Base-by-base conservation (phyloP, 1,140 invertebrate species). In the Oscheius sp. region DNA sequence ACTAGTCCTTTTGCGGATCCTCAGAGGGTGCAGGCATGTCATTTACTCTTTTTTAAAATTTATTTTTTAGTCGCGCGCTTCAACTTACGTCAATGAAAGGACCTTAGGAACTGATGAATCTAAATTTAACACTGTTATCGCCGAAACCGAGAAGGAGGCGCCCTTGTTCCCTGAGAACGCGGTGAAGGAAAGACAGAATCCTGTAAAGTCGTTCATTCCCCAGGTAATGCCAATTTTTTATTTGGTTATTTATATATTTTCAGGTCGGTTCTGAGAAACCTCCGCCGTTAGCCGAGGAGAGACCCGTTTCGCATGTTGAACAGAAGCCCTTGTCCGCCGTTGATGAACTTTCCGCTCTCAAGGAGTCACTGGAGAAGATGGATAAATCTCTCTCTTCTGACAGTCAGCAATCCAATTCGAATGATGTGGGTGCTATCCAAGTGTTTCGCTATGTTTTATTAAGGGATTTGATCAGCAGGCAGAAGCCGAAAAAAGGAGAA, bases 401-500 rank as follows among this genome's bases (percentile, higher is more conserved):
- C 23, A 26, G 49, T 4, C 4, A 7, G 7, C 15, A 55, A 13
- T 61, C 67, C 7, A 29, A 28, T 29, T 29, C 67, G 28, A 26
- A 49, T 35, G 31, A 31, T 2, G n/a, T 13, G 23, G 15, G 15
- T 20, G 34, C 36, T 32, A 3, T 15, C 2, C 2, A 35, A 20
- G 13, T n/a, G n/a, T 49, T 49, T 34, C 0, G 29, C 4, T 1
- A 58, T 13, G 15, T 38, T 38, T 20, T 42, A 38, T 64, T 49
- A 18, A 62, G 58, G 4, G 42, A 1, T 20, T 36, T 23, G 42
- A n/a, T 20, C 58, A 34, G 4, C 1, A 59, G 3, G 69, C 74
- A 4, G 78, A 80, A 68, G 63, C 64, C 13, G 80, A 79, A 61
- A 74, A 78, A 26, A 78, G 77, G 35, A 61, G 73, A 29, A 58